Percentiles rank a stretch among this genome's conserved stretches.
These are phyloP conservation scores for Muntiacus muntjak DNA, from an alignment of 2,113 vertebrate species.

Conservation along the genomic window DNA sequence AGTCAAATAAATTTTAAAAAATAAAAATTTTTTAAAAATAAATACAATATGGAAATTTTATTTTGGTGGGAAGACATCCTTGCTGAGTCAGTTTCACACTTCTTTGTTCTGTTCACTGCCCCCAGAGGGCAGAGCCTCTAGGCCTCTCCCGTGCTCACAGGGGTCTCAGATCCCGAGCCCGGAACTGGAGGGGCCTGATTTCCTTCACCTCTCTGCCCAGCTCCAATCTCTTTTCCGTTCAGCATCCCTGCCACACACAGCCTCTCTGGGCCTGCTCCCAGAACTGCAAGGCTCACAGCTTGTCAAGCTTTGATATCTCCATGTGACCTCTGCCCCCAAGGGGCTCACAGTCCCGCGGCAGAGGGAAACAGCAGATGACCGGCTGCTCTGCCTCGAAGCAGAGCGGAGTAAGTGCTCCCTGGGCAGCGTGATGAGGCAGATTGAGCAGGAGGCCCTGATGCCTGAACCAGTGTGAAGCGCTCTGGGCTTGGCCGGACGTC, in stretches of 20 bases:
- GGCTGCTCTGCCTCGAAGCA: neutral
- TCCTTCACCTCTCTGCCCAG: fast-evolving
- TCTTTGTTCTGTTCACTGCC: neutral
- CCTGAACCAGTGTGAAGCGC: neutral
- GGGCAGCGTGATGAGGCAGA: neutral
- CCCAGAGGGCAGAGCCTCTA: neutral
- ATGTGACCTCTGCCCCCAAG: neutral
- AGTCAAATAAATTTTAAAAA: neutral
- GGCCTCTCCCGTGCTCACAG: neutral
- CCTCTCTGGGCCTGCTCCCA: neutral
- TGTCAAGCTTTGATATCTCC: neutral
- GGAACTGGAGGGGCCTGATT: neutral
- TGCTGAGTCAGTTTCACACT: neutral
- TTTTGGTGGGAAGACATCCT: neutral
- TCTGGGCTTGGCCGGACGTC: neutral
- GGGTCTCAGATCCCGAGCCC: neutral
- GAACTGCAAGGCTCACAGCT: neutral
- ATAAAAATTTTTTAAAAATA: neutral
- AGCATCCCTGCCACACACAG: neutral
- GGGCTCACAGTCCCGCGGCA: neutral
- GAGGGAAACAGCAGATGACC: neutral
- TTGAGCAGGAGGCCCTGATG: neutral
- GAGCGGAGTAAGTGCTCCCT: neutral
- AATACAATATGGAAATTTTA: neutral
- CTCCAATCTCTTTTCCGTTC: neutral